Evolutionary conservation across 2,113 vertebrate species (phyloP), one percentile per base, ranked within the genome.

Genomic region (Aphyosemion australe): DNA sequence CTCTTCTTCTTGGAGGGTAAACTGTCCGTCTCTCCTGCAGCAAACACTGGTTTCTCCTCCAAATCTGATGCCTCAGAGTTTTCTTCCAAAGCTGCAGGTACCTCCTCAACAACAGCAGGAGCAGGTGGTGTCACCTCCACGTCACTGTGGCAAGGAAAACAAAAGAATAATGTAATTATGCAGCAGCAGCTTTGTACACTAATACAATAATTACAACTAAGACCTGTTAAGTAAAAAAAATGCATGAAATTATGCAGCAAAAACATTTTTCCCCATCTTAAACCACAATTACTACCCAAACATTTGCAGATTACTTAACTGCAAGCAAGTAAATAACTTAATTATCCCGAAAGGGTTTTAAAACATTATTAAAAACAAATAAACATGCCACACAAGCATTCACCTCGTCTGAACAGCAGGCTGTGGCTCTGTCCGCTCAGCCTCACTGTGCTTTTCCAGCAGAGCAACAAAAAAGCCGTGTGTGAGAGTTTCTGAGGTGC

Each of bases 381-480:
- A 13, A 21, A 5, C 34, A 37, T 10, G 1, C 3, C 4, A 39
- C 5, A 9, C 6, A 19, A 32, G 11, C 34, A 37, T 34, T 79
- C 69, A 89, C 88, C 84, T 83, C 8, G 16, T 72, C 32, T 70
- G 69, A 61, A 21, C 18, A 4, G 1, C 12, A 8, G 54, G 41
- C 13, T 70, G 46, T 26, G 46, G 60, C 11, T 51, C 71, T 4
- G 15, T 18, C 1, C 2, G 56, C 61, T 42, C 78, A 46, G 65
- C 39, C 2, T 26, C 45, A 1, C 31, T 54, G 46, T n/a, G 59
- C 64, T 90, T 89, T 79, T 97, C 95, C 78, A 98, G 84, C 54
- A 98, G 76, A 0, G 96, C 96, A 39, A 97, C 84, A 0, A 99
- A 99, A 87, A 99, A 99, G 37, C 97, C 97, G 0, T 95, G 92